phyloP scores from a whole-genome alignment of 2,113 vertebrate genomes.

The Toxotes jaculatrix region DNA sequence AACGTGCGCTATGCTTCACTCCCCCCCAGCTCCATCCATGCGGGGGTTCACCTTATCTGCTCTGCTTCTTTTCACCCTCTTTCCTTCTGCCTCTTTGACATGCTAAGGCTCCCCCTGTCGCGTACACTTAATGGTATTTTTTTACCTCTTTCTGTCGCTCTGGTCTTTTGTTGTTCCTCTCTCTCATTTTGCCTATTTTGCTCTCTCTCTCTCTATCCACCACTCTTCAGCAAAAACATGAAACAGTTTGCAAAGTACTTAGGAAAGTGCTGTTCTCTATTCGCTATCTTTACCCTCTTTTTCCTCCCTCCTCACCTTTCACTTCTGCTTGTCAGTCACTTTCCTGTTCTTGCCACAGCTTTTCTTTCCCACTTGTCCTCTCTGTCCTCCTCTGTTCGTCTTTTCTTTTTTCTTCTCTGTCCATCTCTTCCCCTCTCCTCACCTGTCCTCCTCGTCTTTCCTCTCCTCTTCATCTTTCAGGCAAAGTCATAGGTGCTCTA shows the following conservation, averaged over 20 bases:
- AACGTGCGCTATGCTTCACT: conserved; percentile 69
- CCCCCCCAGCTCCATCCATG: conserved; percentile 54
- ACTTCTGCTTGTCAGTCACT: conserved; percentile 33
- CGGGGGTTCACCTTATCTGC: conserved; percentile 74
- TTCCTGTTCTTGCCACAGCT: background rate
- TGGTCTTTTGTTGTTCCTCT: conserved; percentile 60
- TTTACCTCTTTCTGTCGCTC: conserved; percentile 14
- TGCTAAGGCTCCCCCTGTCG: conserved; percentile 65
- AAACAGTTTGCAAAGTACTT: conserved; percentile 52
- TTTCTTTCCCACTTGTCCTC: background rate
- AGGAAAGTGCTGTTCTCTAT: conserved; percentile 27
- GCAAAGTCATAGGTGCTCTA: conserved; percentile 53
- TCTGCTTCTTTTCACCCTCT: conserved; percentile 55
- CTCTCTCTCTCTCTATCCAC: conserved; percentile 6
- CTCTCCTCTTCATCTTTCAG: conserved; percentile 19
- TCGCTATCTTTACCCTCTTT: conserved; percentile 39
- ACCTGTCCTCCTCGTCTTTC: conserved; percentile 17
- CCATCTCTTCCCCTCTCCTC: conserved; percentile 17
- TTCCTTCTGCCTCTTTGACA: conserved; percentile 68
- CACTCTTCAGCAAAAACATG: conserved; percentile 33
- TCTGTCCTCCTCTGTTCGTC: background rate
- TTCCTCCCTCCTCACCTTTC: conserved; percentile 22
- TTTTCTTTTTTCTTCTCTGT: conserved; percentile 4
- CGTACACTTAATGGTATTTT: conserved; percentile 45
- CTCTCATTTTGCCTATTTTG: conserved; percentile 46